A percentile compares a stretch with the other conserved stretches of the same genome.
Evolutionary conservation across 2,113 vertebrate species (phyloP).

Genomic region (Equus przewalskii): DNA sequence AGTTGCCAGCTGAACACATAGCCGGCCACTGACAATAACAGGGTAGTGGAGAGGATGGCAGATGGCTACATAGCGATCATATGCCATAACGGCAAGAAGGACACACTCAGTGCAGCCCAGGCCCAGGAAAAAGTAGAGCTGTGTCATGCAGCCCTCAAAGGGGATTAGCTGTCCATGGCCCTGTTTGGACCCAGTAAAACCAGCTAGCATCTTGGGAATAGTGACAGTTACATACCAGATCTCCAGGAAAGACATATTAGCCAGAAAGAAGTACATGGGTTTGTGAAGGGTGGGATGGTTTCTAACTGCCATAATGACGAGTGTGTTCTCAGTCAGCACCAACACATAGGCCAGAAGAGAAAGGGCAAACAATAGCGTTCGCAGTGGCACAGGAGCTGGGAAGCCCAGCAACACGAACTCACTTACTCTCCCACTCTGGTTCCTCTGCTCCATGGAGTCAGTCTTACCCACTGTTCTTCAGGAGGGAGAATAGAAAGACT

Average conservation of each 20-base stretch:
- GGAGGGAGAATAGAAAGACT: not conserved
- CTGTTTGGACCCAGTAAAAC: conserved; percentile 66
- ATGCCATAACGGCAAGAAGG: conserved; percentile 81
- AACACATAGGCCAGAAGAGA: conserved; percentile 76
- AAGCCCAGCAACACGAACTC: conserved; percentile 81
- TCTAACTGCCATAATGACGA: conserved; percentile 75
- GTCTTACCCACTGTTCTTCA: not conserved
- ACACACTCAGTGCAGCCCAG: conserved; percentile 82
- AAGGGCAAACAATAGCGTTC: conserved; percentile 62
- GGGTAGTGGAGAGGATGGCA: conserved; percentile 79
- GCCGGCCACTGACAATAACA: conserved; percentile 65
- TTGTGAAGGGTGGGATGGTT: conserved; percentile 78
- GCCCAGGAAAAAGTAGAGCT: conserved; percentile 85
- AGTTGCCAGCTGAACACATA: conserved; percentile 73
- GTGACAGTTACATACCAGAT: conserved; percentile 84
- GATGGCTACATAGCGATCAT: conserved; percentile 80
- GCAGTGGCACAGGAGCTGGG: conserved; percentile 59
- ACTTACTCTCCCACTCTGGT: conserved; percentile 75
- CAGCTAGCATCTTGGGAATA: conserved; percentile 84
- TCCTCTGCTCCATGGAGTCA: conserved; percentile 61
- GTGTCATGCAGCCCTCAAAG: conserved; percentile 84
- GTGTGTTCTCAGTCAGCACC: conserved; percentile 80
- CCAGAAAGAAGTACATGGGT: conserved; percentile 85
- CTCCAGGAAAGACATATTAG: conserved; percentile 84
- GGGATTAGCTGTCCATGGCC: conserved; percentile 74